These are phyloP conservation scores for Lagorchestes hirsutus DNA, from an alignment of 2,797 vertebrate species.

Conservation along the genomic window DNA sequence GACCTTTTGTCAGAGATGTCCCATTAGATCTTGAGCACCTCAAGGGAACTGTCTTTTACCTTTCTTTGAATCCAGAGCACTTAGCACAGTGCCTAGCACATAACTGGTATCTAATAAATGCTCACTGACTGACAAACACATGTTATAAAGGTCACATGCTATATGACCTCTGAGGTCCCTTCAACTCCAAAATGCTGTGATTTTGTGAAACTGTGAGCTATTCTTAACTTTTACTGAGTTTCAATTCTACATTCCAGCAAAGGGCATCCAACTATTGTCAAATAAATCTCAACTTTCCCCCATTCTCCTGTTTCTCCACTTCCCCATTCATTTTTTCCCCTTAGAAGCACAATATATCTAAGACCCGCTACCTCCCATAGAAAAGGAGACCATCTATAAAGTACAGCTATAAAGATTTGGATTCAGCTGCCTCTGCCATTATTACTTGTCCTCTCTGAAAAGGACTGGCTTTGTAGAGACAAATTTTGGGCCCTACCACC, in stretches of 20 bases:
- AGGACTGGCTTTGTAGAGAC: not conserved
- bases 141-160: not conserved
- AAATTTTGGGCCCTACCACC: not conserved
- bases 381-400: not conserved
- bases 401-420: not conserved
- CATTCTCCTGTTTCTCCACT: not conserved
- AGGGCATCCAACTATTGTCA: not conserved
- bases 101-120: not conserved
- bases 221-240: conserved; percentile 41
- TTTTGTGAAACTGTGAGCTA: not conserved
- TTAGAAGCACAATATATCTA: conserved; percentile 55
- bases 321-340: conserved; percentile 16
- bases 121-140: not conserved
- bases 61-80: not conserved
- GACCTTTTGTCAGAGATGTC: not conserved
- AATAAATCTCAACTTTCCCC: conserved; percentile 34
- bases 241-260: not conserved
- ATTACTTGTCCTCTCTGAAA: not conserved
- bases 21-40: not conserved
- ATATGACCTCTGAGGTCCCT: not conserved
- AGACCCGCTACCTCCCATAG: not conserved
- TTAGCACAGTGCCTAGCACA: not conserved
- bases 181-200: not conserved
- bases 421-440: not conserved
- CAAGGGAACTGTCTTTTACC: not conserved